These are phyloP conservation scores for Euclidia mi DNA, from an alignment of 2,888 invertebrate species.

Conservation along the genomic window DNA sequence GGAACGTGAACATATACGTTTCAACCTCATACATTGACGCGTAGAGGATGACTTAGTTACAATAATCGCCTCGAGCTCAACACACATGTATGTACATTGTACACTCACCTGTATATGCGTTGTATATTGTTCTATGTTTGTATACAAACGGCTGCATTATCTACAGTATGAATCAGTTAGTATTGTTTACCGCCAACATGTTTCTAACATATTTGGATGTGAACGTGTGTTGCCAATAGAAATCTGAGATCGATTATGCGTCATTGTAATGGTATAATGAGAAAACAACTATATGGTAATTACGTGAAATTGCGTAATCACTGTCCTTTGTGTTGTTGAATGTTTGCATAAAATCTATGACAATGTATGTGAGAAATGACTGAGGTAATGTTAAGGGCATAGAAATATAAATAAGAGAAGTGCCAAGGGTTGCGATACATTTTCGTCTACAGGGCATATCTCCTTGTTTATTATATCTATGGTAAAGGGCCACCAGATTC, in stretches of 20 bases:
- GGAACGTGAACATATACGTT: conserved; percentile 41
- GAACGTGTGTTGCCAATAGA: conserved; percentile 55
- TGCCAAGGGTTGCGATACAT: too few relatives aligned
- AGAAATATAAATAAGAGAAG: too few relatives aligned
- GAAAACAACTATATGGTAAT: too few relatives aligned
- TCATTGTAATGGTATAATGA: conserved; percentile 3
- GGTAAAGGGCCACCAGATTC: too few relatives aligned
- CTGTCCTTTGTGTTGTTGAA: too few relatives aligned
- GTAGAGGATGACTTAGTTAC: conserved; percentile 49
- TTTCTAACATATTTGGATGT: conserved; percentile 70
- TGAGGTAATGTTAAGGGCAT: too few relatives aligned
- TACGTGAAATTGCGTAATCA: too few relatives aligned
- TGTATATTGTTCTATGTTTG: conserved; percentile 64
- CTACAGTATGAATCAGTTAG: conserved; percentile 70
- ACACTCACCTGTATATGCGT: conserved; percentile 35
- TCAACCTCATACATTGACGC: conserved; percentile 30
- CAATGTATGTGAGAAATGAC: too few relatives aligned
- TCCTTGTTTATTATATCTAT: too few relatives aligned
- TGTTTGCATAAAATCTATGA: too few relatives aligned
- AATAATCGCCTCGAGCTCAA: conserved; percentile 28
- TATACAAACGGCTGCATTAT: conserved; percentile 72
- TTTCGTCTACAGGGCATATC: too few relatives aligned
- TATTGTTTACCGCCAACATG: conserved; percentile 73
- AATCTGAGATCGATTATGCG: conserved; percentile 57
- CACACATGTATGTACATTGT: too few relatives aligned